These are phyloP conservation scores for Gambusia yucatana DNA, from an alignment of 2,797 vertebrate species.

Conservation along the genomic window DNA sequence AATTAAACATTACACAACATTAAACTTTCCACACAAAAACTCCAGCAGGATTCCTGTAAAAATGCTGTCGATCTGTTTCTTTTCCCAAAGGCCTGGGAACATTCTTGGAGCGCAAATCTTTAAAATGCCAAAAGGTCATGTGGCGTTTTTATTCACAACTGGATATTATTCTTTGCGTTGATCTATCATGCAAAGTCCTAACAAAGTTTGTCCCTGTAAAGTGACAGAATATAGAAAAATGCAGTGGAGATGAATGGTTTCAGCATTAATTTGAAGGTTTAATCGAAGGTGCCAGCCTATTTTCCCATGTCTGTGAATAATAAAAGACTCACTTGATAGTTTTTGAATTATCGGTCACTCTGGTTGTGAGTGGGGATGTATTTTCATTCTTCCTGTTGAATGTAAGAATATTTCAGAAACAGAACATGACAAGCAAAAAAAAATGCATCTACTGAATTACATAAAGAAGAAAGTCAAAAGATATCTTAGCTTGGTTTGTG, in stretches of 20 bases:
- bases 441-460: not conserved
- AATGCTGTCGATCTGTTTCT: not conserved
- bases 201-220: not conserved
- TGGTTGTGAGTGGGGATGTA: slow-evolving; percentile 27
- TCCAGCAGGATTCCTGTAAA: not conserved
- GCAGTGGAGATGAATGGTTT: not conserved
- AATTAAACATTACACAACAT: not conserved
- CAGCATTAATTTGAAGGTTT: not conserved
- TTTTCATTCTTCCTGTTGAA: slow-evolving; percentile 50
- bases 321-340: slow-evolving; percentile 51
- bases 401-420: slow-evolving; percentile 13
- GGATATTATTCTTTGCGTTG: not conserved
- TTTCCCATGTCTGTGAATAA: not conserved
- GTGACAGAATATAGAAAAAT: not conserved
- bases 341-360: slow-evolving; percentile 31
- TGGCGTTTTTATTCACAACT: not conserved
- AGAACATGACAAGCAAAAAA: not conserved
- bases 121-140: not conserved
- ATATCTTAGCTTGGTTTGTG: not conserved
- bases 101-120: not conserved
- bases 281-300: not conserved
- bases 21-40: not conserved
- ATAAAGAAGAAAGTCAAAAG: not conserved
- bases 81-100: not conserved
- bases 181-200: not conserved